Conservation (phyloP, 2,888 invertebrate species). For the Acholoe squamosa region DNA sequence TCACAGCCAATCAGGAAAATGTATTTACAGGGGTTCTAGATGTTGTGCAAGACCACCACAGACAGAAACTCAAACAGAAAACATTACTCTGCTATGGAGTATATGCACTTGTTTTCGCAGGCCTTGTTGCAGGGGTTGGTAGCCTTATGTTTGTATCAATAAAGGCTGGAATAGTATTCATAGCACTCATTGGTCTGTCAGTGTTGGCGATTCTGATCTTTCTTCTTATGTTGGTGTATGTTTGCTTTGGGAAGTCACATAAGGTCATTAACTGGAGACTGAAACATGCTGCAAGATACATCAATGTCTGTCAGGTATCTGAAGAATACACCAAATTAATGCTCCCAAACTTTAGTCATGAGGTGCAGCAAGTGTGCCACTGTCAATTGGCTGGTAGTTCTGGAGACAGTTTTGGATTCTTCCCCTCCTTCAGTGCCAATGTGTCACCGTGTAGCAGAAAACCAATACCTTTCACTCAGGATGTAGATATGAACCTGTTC, state of each 20-base stretch:
- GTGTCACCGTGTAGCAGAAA: not conserved
- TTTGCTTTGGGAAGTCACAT: not conserved
- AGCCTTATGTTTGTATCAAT: not conserved
- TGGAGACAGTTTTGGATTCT: constrained; percentile 30
- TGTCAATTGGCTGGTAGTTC: constrained; percentile 35
- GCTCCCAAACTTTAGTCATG: not conserved
- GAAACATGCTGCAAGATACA: not conserved
- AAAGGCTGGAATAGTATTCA: not conserved
- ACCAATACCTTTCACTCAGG: constrained; percentile 27
- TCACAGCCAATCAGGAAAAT: not conserved
- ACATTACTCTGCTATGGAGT: not conserved
- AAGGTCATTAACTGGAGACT: not conserved
- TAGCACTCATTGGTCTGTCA: not conserved
- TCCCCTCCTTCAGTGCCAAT: constrained; percentile 45
- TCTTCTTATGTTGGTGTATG: too few relatives aligned
- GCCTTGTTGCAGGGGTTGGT: not conserved
- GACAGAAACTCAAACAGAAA: not conserved
- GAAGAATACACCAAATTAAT: not conserved
- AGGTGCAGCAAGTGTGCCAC: constrained; percentile 10
- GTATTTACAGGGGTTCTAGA: not conserved
- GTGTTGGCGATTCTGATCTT: too few relatives aligned
- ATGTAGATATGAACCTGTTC: constrained; percentile 48
- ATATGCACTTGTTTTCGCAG: not conserved
- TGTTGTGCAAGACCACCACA: not conserved
- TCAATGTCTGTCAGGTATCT: constrained; percentile 23